These are phyloP conservation scores for Petrocephalus microphthalmus DNA, from an alignment of 2,113 vertebrate genomes.

Conservation along the genomic window DNA sequence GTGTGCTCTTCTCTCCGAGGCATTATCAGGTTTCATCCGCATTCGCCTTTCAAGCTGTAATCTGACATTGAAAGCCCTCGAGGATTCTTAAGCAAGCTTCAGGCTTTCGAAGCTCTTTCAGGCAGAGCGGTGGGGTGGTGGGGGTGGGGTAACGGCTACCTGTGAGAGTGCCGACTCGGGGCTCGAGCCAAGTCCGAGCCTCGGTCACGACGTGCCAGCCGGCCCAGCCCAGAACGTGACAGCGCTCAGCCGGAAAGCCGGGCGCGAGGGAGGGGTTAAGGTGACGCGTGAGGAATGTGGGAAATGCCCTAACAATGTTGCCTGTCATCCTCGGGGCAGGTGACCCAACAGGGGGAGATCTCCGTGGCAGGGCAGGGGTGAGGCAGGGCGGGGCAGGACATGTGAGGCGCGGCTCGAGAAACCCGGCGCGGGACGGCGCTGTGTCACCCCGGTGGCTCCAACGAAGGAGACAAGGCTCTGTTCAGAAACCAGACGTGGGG, in stretches of 20 bases:
- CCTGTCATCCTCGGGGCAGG: slow-evolving; percentile 53
- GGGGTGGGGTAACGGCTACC: slow-evolving; percentile 58
- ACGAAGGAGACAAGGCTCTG: slow-evolving; percentile 1
- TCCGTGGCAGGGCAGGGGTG: slow-evolving; percentile 29
- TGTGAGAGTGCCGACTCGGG: slow-evolving; percentile 44
- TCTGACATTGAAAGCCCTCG: slow-evolving; percentile 41
- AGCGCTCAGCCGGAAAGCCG: slow-evolving; percentile 57
- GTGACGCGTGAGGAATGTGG: slow-evolving; percentile 54
- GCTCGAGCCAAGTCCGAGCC: slow-evolving; percentile 56
- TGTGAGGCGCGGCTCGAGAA: background rate
- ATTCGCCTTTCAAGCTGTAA: slow-evolving; percentile 37
- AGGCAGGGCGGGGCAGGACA: background rate
- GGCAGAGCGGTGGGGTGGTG: slow-evolving; percentile 50
- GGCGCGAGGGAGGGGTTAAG: slow-evolving; percentile 59
- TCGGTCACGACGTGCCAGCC: slow-evolving; percentile 61
- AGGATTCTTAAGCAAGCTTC: slow-evolving; percentile 29
- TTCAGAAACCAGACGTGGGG: background rate
- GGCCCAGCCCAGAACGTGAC: slow-evolving; percentile 40
- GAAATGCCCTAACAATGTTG: slow-evolving; percentile 60
- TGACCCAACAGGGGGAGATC: slow-evolving; percentile 43
- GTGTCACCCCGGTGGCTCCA: background rate
- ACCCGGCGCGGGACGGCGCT: background rate
- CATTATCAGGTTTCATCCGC: slow-evolving; percentile 35
- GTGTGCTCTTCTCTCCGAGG: background rate
- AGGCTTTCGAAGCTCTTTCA: slow-evolving; percentile 44